Percentiles rank a stretch among this genome's conserved stretches.
phyloP scores from a whole-genome alignment of 2,888 invertebrate species.

The Ichneumon xanthorius region DNA sequence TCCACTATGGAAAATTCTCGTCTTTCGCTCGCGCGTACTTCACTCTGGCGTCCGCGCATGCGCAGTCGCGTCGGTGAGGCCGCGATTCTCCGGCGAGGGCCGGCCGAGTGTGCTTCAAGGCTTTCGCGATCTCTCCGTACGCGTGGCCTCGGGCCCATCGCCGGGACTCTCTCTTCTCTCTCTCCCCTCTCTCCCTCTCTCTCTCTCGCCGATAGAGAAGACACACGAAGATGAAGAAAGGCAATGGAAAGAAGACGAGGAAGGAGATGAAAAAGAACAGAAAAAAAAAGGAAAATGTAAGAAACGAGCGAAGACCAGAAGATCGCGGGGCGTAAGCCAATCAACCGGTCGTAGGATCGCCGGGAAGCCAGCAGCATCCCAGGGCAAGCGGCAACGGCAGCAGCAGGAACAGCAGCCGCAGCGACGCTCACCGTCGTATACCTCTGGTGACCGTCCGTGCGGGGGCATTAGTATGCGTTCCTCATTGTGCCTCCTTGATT shows the following conservation, averaged over 20 bases:
- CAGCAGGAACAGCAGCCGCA: background rate
- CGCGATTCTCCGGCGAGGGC: slow-evolving; percentile 37
- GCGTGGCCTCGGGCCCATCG: slow-evolving; percentile 61
- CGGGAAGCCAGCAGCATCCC: slow-evolving; percentile 37
- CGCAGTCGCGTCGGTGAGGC: slow-evolving; percentile 25
- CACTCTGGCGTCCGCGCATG: background rate
- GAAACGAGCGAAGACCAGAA: slow-evolving; percentile 48
- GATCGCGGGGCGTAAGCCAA: slow-evolving; percentile 68
- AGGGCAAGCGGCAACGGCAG: slow-evolving; percentile 24
- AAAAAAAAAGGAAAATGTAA: slow-evolving; percentile 41
- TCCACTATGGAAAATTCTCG: slow-evolving; percentile 28
- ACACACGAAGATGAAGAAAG: slow-evolving; percentile 35
- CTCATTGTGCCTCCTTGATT: slow-evolving; percentile 70
- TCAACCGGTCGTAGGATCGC: slow-evolving; percentile 69
- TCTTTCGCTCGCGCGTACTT: background rate
- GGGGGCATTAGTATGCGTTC: slow-evolving; percentile 69
- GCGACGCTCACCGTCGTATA: slow-evolving; percentile 34
- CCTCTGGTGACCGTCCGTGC: slow-evolving; percentile 59
- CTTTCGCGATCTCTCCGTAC: slow-evolving; percentile 57
- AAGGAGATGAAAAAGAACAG: slow-evolving; percentile 31
- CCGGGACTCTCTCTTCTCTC: background rate
- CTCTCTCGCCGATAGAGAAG: slow-evolving; percentile 34
- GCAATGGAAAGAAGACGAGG: slow-evolving; percentile 26
- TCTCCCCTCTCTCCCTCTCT: no score
- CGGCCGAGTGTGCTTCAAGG: slow-evolving; percentile 55